Percentiles rank a stretch among this genome's conserved stretches.
These are phyloP conservation scores for Bolborhynchus lineola DNA, from an alignment of 2,113 vertebrate species.

Conservation along the genomic window DNA sequence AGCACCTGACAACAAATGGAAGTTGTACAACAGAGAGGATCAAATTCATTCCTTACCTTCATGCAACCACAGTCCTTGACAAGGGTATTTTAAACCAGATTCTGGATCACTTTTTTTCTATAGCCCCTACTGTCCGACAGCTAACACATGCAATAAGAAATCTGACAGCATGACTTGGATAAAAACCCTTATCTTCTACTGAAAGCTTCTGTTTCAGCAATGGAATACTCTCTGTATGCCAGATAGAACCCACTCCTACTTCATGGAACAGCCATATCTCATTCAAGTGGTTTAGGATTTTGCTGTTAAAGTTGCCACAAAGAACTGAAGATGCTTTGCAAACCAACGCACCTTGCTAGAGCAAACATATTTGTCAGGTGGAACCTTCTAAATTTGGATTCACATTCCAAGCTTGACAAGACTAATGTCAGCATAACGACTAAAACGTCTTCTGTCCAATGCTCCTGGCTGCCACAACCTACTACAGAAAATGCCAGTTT, in stretches of 20 bases:
- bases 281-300: not conserved
- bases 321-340: not conserved
- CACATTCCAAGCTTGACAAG: not conserved
- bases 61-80: not conserved
- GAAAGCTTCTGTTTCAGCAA: not conserved
- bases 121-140: not conserved
- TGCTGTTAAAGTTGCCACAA: not conserved
- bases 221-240: not conserved
- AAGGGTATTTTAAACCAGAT: not conserved
- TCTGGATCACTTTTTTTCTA: not conserved
- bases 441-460: not conserved
- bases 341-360: not conserved
- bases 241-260: not conserved
- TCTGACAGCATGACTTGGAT: not conserved
- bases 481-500: not conserved
- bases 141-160: not conserved
- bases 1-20: conserved; percentile 15
- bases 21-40: not conserved
- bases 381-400: not conserved
- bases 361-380: not conserved
- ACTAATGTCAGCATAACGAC: not conserved
- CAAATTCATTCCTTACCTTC: not conserved
- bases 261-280: not conserved
- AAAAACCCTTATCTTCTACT: not conserved
- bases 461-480: not conserved